Evolutionary conservation across 2,888 invertebrate species (phyloP).

Genomic region (Dynastes tityus): DNA sequence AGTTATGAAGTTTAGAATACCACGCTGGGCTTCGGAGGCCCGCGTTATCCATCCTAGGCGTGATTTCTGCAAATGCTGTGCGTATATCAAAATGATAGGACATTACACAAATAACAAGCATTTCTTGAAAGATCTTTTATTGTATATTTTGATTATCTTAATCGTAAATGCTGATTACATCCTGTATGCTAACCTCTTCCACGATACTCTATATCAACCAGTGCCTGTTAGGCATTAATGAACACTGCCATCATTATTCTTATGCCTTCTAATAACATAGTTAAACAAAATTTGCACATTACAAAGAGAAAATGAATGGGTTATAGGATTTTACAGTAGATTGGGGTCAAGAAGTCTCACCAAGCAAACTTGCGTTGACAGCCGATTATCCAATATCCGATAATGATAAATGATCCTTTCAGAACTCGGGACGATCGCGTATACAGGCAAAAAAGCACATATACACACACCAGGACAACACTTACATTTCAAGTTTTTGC

Average conservation of each 20-base stretch:
- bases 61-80: too few species aligned
- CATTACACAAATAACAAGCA: too few species aligned
- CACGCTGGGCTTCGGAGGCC: too few species aligned
- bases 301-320: not conserved
- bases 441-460: not conserved
- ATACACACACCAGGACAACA: not conserved
- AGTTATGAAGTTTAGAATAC: too few species aligned
- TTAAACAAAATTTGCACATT: not conserved
- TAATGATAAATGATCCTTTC: constrained; percentile 42
- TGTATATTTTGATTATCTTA: too few species aligned
- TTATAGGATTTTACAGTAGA: constrained; percentile 32
- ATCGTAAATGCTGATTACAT: too few species aligned
- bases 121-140: too few species aligned
- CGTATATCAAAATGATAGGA: too few species aligned
- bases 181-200: too few species aligned
- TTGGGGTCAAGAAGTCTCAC: constrained; percentile 38
- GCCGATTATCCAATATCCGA: constrained; percentile 38
- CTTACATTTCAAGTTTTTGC: constrained; percentile 4
- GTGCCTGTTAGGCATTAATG: not conserved
- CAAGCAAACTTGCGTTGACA: constrained; percentile 33
- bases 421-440: constrained; percentile 16
- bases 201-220: not conserved
- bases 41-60: too few species aligned
- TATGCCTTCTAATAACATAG: not conserved
- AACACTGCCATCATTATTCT: not conserved